A percentile compares a stretch with the other conserved stretches of the same genome.
phyloP scores from a whole-genome alignment of 2,888 invertebrate species.

The Scrobipalpa costella region DNA sequence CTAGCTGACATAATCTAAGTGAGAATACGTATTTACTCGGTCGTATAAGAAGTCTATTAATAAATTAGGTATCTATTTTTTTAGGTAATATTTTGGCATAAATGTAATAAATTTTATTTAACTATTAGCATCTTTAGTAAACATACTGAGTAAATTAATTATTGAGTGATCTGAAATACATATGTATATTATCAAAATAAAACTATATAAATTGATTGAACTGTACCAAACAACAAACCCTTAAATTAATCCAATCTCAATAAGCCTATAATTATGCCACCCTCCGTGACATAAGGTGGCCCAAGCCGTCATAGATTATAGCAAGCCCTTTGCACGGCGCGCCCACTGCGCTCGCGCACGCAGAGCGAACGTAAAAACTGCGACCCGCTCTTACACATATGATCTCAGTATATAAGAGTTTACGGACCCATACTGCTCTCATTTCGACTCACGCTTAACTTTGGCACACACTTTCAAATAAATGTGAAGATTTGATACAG shows the following conservation, averaged over 20 bases:
- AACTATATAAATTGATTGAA: too few relatives aligned
- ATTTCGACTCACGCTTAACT: constrained; percentile 75
- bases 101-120: too few relatives aligned
- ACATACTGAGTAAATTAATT: too few relatives aligned
- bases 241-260: constrained; percentile 11
- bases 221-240: background rate
- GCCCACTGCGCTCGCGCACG: constrained; percentile 56
- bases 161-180: too few relatives aligned
- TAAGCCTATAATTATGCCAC: constrained; percentile 22
- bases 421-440: constrained; percentile 75
- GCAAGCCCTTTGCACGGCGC: constrained; percentile 52
- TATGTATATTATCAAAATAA: too few relatives aligned
- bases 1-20: too few relatives aligned
- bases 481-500: constrained; percentile 29
- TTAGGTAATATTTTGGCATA: too few relatives aligned
- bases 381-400: constrained; percentile 80
- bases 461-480: constrained; percentile 60
- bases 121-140: too few relatives aligned
- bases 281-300: constrained; percentile 15
- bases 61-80: too few relatives aligned
- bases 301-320: constrained; percentile 26
- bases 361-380: constrained; percentile 74
- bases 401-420: constrained; percentile 78
- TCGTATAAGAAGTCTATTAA: too few relatives aligned
- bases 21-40: too few relatives aligned